Percentiles rank a stretch among this genome's conserved stretches.
Evolutionary conservation across 2,888 invertebrate genomes (phyloP).

Genomic region (Oscheius onirici): DNA sequence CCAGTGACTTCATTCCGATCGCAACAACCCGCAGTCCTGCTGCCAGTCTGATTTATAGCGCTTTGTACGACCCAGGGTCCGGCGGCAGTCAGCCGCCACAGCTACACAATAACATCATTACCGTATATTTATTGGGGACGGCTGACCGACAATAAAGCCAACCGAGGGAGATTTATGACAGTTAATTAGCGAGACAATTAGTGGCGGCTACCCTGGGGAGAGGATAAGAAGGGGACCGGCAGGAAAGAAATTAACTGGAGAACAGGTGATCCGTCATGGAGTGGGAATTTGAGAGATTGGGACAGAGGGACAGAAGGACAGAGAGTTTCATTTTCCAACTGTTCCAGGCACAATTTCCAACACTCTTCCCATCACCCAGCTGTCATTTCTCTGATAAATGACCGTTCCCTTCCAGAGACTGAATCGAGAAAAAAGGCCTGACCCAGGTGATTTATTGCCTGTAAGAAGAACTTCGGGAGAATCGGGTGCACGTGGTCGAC

Average conservation of each 20-base stretch:
- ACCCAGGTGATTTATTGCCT: too few species aligned
- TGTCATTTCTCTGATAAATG: not conserved
- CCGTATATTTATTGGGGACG: conserved; percentile 17
- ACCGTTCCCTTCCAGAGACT: not conserved
- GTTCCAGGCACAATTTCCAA: not conserved
- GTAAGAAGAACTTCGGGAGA: too few species aligned
- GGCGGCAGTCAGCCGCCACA: not conserved
- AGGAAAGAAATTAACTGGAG: not conserved
- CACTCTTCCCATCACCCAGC: not conserved
- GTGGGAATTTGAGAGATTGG: not conserved
- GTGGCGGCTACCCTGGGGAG: not conserved
- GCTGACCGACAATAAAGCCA: not conserved
- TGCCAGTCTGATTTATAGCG: conserved; percentile 7
- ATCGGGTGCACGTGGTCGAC: too few species aligned
- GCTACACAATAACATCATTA: conserved; percentile 22
- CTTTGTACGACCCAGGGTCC: conserved; percentile 9
- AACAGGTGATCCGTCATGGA: too few species aligned
- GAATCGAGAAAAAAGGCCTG: too few species aligned
- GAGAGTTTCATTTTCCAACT: not conserved
- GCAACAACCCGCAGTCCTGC: conserved; percentile 19
- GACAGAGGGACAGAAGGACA: not conserved
- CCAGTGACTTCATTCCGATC: not conserved
- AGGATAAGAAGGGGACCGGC: not conserved
- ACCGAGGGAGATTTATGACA: conserved; percentile 7
- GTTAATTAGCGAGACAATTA: not conserved